Evolutionary conservation across 1,140 invertebrate genomes (phyloP).

Genomic region (Euwallacea similis): DNA sequence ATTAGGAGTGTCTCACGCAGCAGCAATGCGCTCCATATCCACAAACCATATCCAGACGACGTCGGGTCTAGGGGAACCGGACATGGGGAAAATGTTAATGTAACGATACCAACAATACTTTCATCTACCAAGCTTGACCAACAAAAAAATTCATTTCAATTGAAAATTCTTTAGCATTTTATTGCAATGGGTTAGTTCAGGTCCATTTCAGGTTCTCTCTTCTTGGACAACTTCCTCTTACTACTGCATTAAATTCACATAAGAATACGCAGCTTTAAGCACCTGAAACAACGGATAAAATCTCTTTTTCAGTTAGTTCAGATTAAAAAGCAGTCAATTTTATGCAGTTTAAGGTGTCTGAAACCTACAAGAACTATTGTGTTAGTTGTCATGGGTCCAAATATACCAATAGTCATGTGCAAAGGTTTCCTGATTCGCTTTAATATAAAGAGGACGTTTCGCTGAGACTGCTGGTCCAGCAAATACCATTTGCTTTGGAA

Average conservation of each 20-base stretch:
- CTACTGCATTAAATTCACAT: constrained; percentile 3
- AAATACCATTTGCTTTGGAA: constrained; percentile 22
- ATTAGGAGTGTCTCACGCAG: too few species aligned
- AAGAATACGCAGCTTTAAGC: constrained; percentile 22
- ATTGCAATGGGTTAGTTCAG: too few species aligned
- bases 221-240: background rate
- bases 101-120: too few species aligned
- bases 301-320: background rate
- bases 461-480: constrained; percentile 7
- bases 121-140: too few species aligned
- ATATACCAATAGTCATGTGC: constrained; percentile 18
- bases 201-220: too few species aligned
- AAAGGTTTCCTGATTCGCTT: constrained; percentile 1
- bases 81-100: too few species aligned
- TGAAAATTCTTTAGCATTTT: too few species aligned
- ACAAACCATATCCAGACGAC: too few species aligned
- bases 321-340: background rate
- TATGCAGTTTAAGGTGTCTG: too few species aligned
- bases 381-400: constrained; percentile 24
- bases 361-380: background rate
- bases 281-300: constrained; percentile 5
- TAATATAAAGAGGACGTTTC: background rate
- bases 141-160: too few species aligned
- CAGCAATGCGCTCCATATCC: too few species aligned
- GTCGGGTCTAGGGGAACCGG: too few species aligned